These are phyloP conservation scores for Cephalotes varians DNA, from an alignment of 2,888 invertebrate species.

Conservation along the genomic window DNA sequence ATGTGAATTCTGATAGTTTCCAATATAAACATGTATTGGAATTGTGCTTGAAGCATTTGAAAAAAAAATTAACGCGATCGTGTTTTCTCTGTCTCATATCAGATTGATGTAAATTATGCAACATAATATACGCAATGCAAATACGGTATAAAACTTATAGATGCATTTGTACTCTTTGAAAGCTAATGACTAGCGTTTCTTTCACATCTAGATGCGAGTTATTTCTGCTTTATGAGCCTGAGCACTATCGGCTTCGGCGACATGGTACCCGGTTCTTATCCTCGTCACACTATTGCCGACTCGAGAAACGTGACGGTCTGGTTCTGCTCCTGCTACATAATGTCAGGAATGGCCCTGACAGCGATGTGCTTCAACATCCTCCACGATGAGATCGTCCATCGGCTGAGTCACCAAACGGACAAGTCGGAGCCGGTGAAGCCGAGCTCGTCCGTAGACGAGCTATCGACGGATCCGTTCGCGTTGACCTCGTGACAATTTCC, in stretches of 20 bases:
- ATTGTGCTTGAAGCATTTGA: neutral
- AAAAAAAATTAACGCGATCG: neutral
- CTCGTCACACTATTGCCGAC: slow-evolving; percentile 87
- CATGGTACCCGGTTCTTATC: slow-evolving; percentile 91
- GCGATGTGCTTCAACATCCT: slow-evolving; percentile 97
- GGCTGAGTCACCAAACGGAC: slow-evolving; percentile 90
- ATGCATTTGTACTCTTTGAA: slow-evolving; percentile 8
- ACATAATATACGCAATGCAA: neutral
- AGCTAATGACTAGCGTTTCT: slow-evolving; percentile 30
- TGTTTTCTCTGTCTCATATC: neutral
- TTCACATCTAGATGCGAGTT: slow-evolving; percentile 86
- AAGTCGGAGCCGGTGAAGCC: slow-evolving; percentile 88
- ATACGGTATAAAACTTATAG: neutral
- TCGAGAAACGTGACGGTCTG: slow-evolving; percentile 91
- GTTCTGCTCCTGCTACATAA: slow-evolving; percentile 95
- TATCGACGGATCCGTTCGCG: slow-evolving; percentile 89
- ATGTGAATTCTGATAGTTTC: neutral
- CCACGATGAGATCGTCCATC: slow-evolving; percentile 95
- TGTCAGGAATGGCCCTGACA: slow-evolving; percentile 94
- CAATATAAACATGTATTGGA: neutral
- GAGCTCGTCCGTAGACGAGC: slow-evolving; percentile 89
- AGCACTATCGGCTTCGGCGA: slow-evolving; percentile 97
- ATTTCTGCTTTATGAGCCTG: slow-evolving; percentile 98
- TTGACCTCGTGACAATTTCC: slow-evolving; percentile 92
- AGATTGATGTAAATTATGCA: slow-evolving; percentile 10